Percentiles rank a stretch among this genome's conserved stretches.
phyloP scores from a whole-genome alignment of 2,797 vertebrate species.

The Danio aesculapii region DNA sequence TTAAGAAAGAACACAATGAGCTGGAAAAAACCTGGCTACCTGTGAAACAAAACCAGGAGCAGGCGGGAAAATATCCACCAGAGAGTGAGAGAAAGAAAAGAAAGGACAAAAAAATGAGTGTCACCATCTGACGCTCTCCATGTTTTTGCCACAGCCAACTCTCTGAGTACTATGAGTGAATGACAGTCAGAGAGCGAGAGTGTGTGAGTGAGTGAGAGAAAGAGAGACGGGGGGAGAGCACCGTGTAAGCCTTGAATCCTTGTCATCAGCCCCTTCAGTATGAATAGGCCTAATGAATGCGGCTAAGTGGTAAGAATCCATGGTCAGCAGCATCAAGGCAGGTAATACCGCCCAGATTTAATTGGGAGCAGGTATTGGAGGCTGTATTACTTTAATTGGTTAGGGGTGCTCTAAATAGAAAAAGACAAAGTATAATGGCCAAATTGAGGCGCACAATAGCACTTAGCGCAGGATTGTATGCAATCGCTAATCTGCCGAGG shows the following conservation, averaged over 20 bases:
- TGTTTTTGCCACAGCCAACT: constrained; percentile 72
- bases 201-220: not conserved
- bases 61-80: constrained; percentile 80
- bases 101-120: constrained; percentile 72
- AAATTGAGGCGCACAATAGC: constrained; percentile 98
- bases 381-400: constrained; percentile 98
- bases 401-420: constrained; percentile 91
- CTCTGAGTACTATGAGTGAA: constrained; percentile 80
- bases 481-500: constrained; percentile 99
- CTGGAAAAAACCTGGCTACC: constrained; percentile 71
- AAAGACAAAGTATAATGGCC: constrained; percentile 99
- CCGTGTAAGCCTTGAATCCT: constrained; percentile 86
- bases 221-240: constrained; percentile 35
- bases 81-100: constrained; percentile 17
- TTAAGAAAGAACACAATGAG: constrained; percentile 77
- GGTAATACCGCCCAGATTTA: constrained; percentile 97
- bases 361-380: constrained; percentile 92
- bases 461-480: constrained; percentile 92
- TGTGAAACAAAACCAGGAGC: constrained; percentile 78
- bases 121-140: constrained; percentile 77
- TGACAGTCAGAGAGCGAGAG: constrained; percentile 74
- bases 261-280: constrained; percentile 85
- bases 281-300: constrained; percentile 98
- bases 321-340: constrained; percentile 94
- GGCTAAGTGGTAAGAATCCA: constrained; percentile 88